Percentiles rank a stretch among this genome's conserved stretches.
Evolutionary conservation across 2,888 invertebrate species (phyloP).

Genomic region (Chloromyia formosa): DNA sequence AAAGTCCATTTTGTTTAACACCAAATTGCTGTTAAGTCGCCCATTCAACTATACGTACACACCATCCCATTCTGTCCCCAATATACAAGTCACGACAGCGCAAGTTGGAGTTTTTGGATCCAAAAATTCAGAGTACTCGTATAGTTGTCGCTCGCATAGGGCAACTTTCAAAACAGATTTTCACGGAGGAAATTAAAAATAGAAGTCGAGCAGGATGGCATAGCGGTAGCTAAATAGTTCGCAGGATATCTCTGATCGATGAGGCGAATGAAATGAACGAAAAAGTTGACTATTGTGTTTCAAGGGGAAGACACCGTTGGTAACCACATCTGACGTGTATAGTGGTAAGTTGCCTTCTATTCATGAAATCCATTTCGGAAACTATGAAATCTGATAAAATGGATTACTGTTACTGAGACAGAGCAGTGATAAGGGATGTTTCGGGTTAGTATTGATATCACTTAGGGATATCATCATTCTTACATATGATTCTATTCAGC

Average conservation of each 20-base stretch:
- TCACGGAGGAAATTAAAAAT: constrained; percentile 21
- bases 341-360: constrained; percentile 22
- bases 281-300: constrained; percentile 30
- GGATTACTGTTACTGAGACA: no score
- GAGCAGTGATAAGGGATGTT: no score
- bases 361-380: constrained; percentile 22
- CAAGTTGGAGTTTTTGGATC: no score
- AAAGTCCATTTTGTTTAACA: constrained; percentile 42
- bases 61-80: no score
- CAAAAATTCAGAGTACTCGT: no score
- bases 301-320: constrained; percentile 28
- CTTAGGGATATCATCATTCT: no score
- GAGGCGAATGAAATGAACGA: constrained; percentile 19
- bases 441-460: no score
- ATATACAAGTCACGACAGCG: no score
- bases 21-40: constrained; percentile 41
- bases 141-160: no score
- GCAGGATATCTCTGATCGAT: neutral
- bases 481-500: no score
- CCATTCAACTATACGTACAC: constrained; percentile 1
- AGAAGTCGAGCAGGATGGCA: neutral
- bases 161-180: no score
- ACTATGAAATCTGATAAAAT: neutral
- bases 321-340: constrained; percentile 30
- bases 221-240: no score